Base-by-base conservation (phyloP, 2,888 invertebrate genomes). In the Autographa gamma region DNA sequence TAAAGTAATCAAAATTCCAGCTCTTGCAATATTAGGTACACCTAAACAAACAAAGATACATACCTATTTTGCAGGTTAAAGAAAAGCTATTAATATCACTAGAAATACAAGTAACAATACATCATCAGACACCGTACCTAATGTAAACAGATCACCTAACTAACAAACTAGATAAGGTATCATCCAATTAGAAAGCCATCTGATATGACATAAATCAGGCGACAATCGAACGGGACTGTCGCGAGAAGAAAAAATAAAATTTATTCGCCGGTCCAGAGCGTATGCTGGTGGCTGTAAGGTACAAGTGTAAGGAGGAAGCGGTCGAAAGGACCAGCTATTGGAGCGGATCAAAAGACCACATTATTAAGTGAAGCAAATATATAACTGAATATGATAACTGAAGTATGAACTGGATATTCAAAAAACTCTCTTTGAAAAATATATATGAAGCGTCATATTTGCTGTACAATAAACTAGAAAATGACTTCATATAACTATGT, bases 181-280 rank as follows among this genome's bases (percentile, higher is more conserved):
- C 54, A 66, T 76, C 74, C 83, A 83, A 83, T 83, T 83, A 84
- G 73, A 79, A 77, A 81, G 78, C 73, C 81, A 77, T 81, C 75
- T 76, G 77, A 80, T 83, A 81, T 77, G 77, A 81, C 75, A 87
- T 89, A 91, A 91, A 91, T 89, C 90, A 88, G 82, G 5, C 79
- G 77, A 73, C 69, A 83, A 83, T 86, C 82, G 82, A 85, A 87
- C 85, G 77, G 84, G 83, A 83, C 79, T 87, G 91, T 90, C 89
- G 86, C 86, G 81, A 79, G 84, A 78, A 74, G 79, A 84, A 89
- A 90, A 89, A 88, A 88, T 86, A 88, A 90, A 90, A 88, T 88
- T 88, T 88, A 88, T 89, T 84, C 85, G 69, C 72, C 60, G 67
- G 79, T 73, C 79, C 76, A 66, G 66, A 73, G 84, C 75, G 79